Conservation (phyloP, 2,797 vertebrate genomes). For the Gorsachius magnificus region DNA sequence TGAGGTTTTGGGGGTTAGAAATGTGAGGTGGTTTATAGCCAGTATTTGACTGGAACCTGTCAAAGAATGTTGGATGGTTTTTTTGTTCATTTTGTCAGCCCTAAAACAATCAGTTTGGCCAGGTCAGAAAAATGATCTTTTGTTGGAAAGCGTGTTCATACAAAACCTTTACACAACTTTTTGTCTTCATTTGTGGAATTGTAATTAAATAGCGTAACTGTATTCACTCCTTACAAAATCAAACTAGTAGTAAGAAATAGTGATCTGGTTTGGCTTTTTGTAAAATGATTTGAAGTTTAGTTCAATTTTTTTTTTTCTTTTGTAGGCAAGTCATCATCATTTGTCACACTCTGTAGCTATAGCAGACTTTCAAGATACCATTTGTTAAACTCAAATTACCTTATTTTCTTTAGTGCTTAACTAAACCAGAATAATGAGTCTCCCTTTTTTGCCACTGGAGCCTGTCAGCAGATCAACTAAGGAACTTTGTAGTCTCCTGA, state of each 20-base stretch:
- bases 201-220: neutral
- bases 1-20: neutral
- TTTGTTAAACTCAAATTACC: neutral
- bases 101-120: neutral
- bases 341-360: neutral
- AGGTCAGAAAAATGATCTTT: neutral
- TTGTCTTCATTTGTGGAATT: neutral
- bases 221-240: neutral
- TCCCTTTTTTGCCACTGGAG: neutral
- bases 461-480: neutral
- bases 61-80: neutral
- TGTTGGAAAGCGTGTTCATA: neutral
- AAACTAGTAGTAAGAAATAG: neutral
- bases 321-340: neutral
- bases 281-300: conserved; percentile 13
- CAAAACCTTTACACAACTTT: neutral
- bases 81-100: neutral
- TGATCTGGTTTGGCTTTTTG: neutral
- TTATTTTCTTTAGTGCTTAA: neutral
- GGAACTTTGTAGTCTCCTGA: neutral
- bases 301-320: neutral
- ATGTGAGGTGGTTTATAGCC: neutral
- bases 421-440: neutral
- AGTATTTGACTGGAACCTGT: neutral
- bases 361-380: conserved; percentile 19